Evolutionary conservation across 2,888 invertebrate species (phyloP).

Genomic region (Hemaris fuciformis): DNA sequence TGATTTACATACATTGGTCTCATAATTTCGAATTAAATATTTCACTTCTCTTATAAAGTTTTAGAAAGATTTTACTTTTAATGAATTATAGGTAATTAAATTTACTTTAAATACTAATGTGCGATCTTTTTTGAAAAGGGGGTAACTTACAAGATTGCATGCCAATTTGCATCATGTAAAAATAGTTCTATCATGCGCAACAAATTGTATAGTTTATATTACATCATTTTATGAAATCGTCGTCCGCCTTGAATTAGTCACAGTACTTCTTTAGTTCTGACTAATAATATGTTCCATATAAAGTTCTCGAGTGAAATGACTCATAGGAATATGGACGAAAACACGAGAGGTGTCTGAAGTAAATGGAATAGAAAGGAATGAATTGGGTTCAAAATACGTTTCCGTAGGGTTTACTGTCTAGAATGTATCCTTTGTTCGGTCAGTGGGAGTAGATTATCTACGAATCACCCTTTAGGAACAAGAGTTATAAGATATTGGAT

Average conservation of each 20-base stretch:
- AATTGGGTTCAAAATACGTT: slow-evolving; percentile 35
- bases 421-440: slow-evolving; percentile 6
- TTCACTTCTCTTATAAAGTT: not conserved
- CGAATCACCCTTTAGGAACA: not conserved
- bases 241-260: not conserved
- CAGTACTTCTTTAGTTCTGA: not conserved
- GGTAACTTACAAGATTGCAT: not conserved
- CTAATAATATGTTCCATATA: not conserved
- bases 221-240: not conserved
- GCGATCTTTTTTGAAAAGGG: too few species aligned
- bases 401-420: slow-evolving; percentile 12
- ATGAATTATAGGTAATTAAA: too few species aligned
- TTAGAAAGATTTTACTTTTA: too few species aligned
- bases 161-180: not conserved
- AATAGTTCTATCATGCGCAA: not conserved
- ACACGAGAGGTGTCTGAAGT: slow-evolving; percentile 29
- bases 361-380: slow-evolving; percentile 36
- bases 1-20: not conserved
- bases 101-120: too few species aligned
- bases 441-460: not conserved
- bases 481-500: slow-evolving; percentile 5
- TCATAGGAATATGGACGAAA: slow-evolving; percentile 18
- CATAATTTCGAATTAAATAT: not conserved
- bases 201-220: not conserved
- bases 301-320: not conserved